These are phyloP conservation scores for Himantopus leucocephalus DNA, from an alignment of 2,113 vertebrate species.

Conservation along the genomic window DNA sequence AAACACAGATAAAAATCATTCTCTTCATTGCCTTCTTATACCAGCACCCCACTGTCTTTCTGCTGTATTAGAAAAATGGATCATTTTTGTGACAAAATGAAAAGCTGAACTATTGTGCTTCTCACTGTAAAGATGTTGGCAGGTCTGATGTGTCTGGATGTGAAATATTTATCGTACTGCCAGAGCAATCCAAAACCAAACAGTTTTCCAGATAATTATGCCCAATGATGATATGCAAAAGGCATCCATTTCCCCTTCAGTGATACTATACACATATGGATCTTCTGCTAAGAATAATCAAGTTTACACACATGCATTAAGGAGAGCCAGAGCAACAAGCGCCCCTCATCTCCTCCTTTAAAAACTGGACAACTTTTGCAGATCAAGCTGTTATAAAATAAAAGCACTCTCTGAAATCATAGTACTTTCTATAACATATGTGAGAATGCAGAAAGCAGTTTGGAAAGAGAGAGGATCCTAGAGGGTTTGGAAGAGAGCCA, in stretches of 20 bases:
- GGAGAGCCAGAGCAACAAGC: not conserved
- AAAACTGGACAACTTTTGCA: not conserved
- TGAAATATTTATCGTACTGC: slow-evolving; percentile 31
- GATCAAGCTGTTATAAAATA: slow-evolving; percentile 14
- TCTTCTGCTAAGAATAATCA: not conserved
- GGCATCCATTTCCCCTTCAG: not conserved
- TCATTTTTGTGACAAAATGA: slow-evolving; percentile 30
- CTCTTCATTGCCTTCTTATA: not conserved
- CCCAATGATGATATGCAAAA: not conserved
- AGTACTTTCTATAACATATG: slow-evolving; percentile 43
- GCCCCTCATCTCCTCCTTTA: not conserved
- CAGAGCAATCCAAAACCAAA: slow-evolving; percentile 10
- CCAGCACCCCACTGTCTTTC: not conserved
- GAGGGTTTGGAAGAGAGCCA: slow-evolving; percentile 48
- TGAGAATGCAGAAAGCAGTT: slow-evolving; percentile 50
- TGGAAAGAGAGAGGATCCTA: slow-evolving; percentile 37
- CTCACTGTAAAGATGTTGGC: not conserved
- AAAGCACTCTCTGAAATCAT: not conserved
- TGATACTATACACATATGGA: not conserved
- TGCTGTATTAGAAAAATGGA: slow-evolving; percentile 13
- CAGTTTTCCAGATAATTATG: slow-evolving; percentile 8
- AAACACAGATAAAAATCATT: slow-evolving; percentile 25
- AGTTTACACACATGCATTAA: not conserved
- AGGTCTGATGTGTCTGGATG: slow-evolving; percentile 6
- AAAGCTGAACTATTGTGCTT: not conserved